A percentile compares a stretch with the other conserved stretches of the same genome.
phyloP scores from a whole-genome alignment of 1,140 invertebrate species.

The Drosophila parabipectinata region DNA sequence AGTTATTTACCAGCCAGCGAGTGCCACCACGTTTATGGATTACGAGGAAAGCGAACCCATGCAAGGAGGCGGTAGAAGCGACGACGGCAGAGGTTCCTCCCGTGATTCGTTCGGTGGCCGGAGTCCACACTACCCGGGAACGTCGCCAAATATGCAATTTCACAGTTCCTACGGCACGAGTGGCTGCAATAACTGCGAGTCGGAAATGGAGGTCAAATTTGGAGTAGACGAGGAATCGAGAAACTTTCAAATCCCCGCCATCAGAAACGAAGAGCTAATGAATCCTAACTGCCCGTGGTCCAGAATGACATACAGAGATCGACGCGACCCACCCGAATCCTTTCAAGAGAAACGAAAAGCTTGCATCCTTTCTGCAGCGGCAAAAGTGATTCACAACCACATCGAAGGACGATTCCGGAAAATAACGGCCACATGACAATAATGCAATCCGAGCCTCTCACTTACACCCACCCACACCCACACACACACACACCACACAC shows the following conservation, averaged over 20 bases:
- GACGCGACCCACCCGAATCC: constrained; percentile 9
- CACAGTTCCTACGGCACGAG: constrained; percentile 59
- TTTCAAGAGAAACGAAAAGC: constrained; percentile 1
- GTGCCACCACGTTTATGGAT: constrained; percentile 85
- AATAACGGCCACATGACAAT: constrained; percentile 56
- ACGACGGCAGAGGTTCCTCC: constrained; percentile 17
- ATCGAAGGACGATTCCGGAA: constrained; percentile 57
- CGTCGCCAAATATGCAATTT: constrained; percentile 64
- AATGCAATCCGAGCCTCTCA: constrained; percentile 13
- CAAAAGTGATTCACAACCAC: constrained; percentile 55
- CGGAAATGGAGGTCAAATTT: constrained; percentile 1
- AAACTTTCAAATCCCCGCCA: constrained; percentile 18
- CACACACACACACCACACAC: no score
- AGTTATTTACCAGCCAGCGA: constrained; percentile 90
- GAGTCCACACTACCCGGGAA: constrained; percentile 34
- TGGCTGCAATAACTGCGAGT: constrained; percentile 73
- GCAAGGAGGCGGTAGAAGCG: constrained; percentile 40
- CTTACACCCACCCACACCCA: neutral
- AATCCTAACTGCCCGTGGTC: constrained; percentile 13
- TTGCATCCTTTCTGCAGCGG: constrained; percentile 49
- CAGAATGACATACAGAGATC: neutral
- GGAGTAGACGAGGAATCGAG: neutral
- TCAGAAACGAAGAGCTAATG: constrained; percentile 12
- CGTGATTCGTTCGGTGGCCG: constrained; percentile 27
- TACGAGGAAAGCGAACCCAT: constrained; percentile 69